Evolutionary conservation across 2,113 vertebrate genomes (phyloP).

Genomic region (Clupea harengus): DNA sequence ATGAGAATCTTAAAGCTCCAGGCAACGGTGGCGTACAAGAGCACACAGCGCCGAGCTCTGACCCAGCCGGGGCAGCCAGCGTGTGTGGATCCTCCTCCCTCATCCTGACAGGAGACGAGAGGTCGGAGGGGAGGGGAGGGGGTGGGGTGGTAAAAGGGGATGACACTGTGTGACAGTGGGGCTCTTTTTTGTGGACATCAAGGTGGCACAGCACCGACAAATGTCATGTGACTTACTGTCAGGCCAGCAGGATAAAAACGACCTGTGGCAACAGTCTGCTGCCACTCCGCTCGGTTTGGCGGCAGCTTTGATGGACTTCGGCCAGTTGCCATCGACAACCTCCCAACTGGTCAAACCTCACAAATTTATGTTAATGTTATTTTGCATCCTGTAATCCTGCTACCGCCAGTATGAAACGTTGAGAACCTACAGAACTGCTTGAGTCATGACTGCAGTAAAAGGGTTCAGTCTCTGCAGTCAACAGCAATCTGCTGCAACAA

Average conservation of each 20-base stretch:
- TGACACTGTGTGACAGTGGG: slow-evolving; percentile 52
- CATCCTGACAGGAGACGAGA: slow-evolving; percentile 53
- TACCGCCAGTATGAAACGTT: background rate
- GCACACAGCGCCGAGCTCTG: slow-evolving; percentile 57
- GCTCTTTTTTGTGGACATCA: slow-evolving; percentile 36
- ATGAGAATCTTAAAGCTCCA: slow-evolving; percentile 75
- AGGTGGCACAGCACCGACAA: slow-evolving; percentile 62
- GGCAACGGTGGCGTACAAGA: slow-evolving; percentile 71
- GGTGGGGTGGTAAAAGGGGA: slow-evolving; percentile 32
- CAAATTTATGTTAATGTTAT: background rate
- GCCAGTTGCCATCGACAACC: background rate
- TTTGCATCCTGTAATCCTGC: background rate
- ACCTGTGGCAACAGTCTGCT: slow-evolving; percentile 49
- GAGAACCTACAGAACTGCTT: slow-evolving; percentile 14
- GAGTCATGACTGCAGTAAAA: slow-evolving; percentile 4
- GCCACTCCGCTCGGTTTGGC: background rate
- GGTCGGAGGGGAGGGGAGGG: slow-evolving; percentile 36
- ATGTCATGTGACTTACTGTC: slow-evolving; percentile 64
- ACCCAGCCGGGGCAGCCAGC: slow-evolving; percentile 51
- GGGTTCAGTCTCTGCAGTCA: slow-evolving; percentile 19
- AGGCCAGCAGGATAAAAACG: slow-evolving; percentile 56
- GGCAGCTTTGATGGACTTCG: background rate
- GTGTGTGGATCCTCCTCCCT: slow-evolving; percentile 31
- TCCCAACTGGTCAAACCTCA: background rate
- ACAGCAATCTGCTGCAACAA: slow-evolving; percentile 31